Conservation (phyloP, 2,113 vertebrate genomes). For the Heterotilapia buettikoferi region DNA sequence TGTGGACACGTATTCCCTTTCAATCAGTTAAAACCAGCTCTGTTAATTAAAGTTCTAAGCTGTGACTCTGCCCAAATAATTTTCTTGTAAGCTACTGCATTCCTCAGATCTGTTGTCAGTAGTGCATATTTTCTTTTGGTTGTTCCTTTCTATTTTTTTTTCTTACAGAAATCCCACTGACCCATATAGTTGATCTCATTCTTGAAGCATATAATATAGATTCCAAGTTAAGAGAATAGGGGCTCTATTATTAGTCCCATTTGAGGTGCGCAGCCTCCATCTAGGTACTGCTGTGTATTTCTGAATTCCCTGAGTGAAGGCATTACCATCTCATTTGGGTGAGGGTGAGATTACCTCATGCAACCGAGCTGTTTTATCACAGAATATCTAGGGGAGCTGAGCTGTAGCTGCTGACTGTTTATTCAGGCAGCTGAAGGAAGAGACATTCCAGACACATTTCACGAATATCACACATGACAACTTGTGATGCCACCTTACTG, state of each 20-base stretch:
- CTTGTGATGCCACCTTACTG: slow-evolving; percentile 59
- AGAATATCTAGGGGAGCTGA: slow-evolving; percentile 16
- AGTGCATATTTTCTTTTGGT: slow-evolving; percentile 62
- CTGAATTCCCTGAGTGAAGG: slow-evolving; percentile 62
- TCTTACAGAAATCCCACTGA: slow-evolving; percentile 65
- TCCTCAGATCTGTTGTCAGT: slow-evolving; percentile 74
- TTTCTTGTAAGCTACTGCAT: slow-evolving; percentile 62
- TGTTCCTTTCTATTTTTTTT: slow-evolving; percentile 29
- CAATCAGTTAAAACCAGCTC: slow-evolving; percentile 68
- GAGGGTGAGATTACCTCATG: slow-evolving; percentile 62
- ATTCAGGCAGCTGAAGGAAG: slow-evolving; percentile 19
- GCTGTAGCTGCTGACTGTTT: slow-evolving; percentile 41
- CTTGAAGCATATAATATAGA: slow-evolving; percentile 59
- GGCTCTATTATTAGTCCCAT: slow-evolving; percentile 63
- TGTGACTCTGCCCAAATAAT: slow-evolving; percentile 66
- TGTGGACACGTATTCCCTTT: slow-evolving; percentile 63
- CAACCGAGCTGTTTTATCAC: slow-evolving; percentile 57
- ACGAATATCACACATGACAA: slow-evolving; percentile 62
- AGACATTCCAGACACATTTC: slow-evolving; percentile 41
- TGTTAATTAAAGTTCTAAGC: slow-evolving; percentile 73
- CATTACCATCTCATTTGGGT: slow-evolving; percentile 66
- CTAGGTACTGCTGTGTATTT: slow-evolving; percentile 48
- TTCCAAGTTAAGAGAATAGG: slow-evolving; percentile 33
- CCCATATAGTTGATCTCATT: slow-evolving; percentile 72
- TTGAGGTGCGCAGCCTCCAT: slow-evolving; percentile 46